Conservation (phyloP, 1,140 invertebrate species). For the Heliconius hermathena region DNA sequence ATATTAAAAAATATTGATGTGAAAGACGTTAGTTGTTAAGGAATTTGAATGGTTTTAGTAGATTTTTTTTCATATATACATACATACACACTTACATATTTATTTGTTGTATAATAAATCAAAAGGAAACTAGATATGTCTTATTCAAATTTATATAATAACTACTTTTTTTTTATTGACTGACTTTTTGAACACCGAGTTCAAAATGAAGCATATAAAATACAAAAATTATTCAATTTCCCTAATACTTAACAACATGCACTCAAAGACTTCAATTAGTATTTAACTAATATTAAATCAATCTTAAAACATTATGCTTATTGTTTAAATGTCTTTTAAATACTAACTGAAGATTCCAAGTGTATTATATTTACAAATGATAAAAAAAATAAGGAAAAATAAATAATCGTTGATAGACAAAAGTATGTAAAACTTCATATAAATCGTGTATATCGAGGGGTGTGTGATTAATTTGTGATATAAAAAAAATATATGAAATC, state of each 20-base stretch:
- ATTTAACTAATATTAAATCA: too few relatives aligned
- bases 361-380: not conserved
- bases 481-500: not conserved
- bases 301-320: too few relatives aligned
- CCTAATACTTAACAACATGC: too few relatives aligned
- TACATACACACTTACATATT: not conserved
- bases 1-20: not conserved
- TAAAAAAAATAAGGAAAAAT: not conserved
- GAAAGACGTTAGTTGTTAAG: not conserved
- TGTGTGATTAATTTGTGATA: slow-evolving; percentile 3
- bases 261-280: too few relatives aligned
- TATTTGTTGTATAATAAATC: not conserved
- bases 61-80: not conserved
- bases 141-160: too few relatives aligned
- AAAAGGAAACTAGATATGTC: too few relatives aligned
- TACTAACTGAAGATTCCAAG: not conserved
- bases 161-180: too few relatives aligned
- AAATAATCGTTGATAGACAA: not conserved
- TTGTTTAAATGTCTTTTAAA: not conserved
- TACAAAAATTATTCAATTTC: too few relatives aligned
- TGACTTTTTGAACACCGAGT: too few relatives aligned
- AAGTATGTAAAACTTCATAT: not conserved
- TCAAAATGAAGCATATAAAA: too few relatives aligned
- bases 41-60: slow-evolving; percentile 1
- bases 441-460: not conserved